Percentiles rank a stretch among this genome's conserved stretches.
phyloP scores from a whole-genome alignment of 2,888 invertebrate genomes.

The Amorpha juglandis region DNA sequence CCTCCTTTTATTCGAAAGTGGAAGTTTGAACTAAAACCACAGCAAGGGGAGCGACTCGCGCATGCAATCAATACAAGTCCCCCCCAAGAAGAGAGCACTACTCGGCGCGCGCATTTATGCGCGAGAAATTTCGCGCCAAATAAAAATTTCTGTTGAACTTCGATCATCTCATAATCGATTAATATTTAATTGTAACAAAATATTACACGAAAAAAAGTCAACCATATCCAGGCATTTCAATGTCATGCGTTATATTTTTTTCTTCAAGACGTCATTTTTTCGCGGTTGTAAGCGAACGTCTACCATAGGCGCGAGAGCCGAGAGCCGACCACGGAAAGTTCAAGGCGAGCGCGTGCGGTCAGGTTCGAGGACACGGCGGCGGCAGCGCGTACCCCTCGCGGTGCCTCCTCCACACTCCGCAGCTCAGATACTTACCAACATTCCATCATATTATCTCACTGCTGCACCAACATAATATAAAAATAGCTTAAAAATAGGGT shows the following conservation, averaged over 20 bases:
- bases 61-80: constrained; percentile 74
- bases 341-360: constrained; percentile 83
- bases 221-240: constrained; percentile 4
- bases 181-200: not conserved
- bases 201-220: not conserved
- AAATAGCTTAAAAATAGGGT: not conserved
- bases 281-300: constrained; percentile 57
- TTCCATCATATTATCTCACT: constrained; percentile 1
- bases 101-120: constrained; percentile 68
- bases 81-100: constrained; percentile 51
- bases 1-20: constrained; percentile 53
- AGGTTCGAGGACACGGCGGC: constrained; percentile 80
- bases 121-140: constrained; percentile 48
- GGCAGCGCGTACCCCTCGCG: constrained; percentile 64
- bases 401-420: constrained; percentile 57
- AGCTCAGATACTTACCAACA: constrained; percentile 15
- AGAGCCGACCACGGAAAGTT: constrained; percentile 74
- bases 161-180: not conserved
- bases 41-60: constrained; percentile 58
- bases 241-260: constrained; percentile 39
- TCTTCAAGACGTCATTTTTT: constrained; percentile 59
- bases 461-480: not conserved
- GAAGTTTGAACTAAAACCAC: constrained; percentile 49
- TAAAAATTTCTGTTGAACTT: not conserved
- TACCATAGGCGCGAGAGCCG: constrained; percentile 66